Conservation (phyloP, 2,797 vertebrate genomes). For the Neosalanx taihuensis region DNA sequence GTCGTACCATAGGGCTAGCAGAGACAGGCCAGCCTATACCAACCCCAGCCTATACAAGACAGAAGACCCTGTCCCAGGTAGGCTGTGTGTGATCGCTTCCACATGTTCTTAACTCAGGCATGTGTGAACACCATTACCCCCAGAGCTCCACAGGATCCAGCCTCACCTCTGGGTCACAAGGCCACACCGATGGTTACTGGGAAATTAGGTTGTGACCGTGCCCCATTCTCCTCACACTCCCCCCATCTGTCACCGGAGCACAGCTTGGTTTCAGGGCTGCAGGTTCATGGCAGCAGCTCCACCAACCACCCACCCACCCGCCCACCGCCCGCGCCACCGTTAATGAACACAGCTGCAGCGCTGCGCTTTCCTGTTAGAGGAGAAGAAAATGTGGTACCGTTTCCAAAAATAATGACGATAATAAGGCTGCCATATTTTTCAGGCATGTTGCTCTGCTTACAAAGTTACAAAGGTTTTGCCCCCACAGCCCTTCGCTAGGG, state of each 20-base stretch:
- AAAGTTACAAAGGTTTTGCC: slow-evolving; percentile 42
- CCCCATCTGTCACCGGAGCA: slow-evolving; percentile 72
- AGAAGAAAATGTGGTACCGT: slow-evolving; percentile 53
- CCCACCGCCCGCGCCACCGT: slow-evolving; percentile 39
- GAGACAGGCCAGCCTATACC: too few relatives aligned
- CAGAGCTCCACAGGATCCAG: slow-evolving; percentile 54
- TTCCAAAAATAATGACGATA: slow-evolving; percentile 56
- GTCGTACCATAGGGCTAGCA: too few relatives aligned
- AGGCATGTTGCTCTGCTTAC: slow-evolving; percentile 43
- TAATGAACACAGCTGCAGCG: slow-evolving; percentile 75
- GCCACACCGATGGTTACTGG: slow-evolving; percentile 65
- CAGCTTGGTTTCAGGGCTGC: slow-evolving; percentile 54
- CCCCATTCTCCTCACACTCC: slow-evolving; percentile 71
- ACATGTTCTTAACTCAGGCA: slow-evolving; percentile 69
- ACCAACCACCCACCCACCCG: too few relatives aligned
- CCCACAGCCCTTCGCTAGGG: slow-evolving; percentile 41
- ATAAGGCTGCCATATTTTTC: slow-evolving; percentile 57
- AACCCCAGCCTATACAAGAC: too few relatives aligned
- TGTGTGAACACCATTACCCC: slow-evolving; percentile 76
- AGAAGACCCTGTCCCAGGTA: background rate
- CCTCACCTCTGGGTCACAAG: slow-evolving; percentile 75
- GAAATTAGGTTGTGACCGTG: slow-evolving; percentile 70
- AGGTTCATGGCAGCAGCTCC: slow-evolving; percentile 43
- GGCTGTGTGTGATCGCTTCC: slow-evolving; percentile 58
- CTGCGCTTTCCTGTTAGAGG: slow-evolving; percentile 48